Percentiles rank a stretch among this genome's conserved stretches.
Conservation (phyloP, 2,888 invertebrate genomes). For the Arctia plantaginis region DNA sequence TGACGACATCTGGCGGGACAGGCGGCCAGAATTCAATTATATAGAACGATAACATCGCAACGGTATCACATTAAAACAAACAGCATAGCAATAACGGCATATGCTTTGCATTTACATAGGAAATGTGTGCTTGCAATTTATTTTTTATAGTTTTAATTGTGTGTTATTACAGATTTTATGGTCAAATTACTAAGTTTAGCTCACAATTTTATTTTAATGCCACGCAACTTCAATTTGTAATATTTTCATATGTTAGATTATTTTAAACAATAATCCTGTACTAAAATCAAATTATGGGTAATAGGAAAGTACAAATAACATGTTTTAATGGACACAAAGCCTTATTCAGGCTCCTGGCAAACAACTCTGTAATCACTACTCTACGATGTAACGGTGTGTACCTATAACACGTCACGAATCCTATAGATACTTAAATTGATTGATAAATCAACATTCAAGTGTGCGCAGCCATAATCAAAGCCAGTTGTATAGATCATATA, state of each 20-base stretch:
- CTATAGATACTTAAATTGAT: too few relatives aligned
- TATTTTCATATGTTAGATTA: neutral
- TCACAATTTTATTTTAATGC: neutral
- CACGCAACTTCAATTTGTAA: neutral
- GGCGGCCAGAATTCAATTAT: slow-evolving; percentile 73
- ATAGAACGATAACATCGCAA: slow-evolving; percentile 67
- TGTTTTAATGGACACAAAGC: neutral
- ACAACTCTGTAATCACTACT: neutral
- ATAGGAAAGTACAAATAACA: neutral
- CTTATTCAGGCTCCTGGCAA: neutral
- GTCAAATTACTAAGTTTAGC: neutral
- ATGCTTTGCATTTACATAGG: slow-evolving; percentile 55
- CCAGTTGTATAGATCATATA: neutral
- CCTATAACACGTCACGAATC: too few relatives aligned
- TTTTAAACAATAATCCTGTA: neutral
- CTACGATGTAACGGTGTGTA: too few relatives aligned
- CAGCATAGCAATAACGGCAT: slow-evolving; percentile 58
- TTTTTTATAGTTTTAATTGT: slow-evolving; percentile 18
- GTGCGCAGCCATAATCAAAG: neutral
- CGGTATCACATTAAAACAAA: slow-evolving; percentile 70
- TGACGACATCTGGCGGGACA: slow-evolving; percentile 70
- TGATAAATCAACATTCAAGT: too few relatives aligned
- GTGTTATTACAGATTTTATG: neutral
- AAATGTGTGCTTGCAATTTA: slow-evolving; percentile 28
- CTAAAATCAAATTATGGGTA: neutral